These are phyloP conservation scores for Ptyas mucosa DNA, from an alignment of 2,113 vertebrate genomes.

Conservation along the genomic window DNA sequence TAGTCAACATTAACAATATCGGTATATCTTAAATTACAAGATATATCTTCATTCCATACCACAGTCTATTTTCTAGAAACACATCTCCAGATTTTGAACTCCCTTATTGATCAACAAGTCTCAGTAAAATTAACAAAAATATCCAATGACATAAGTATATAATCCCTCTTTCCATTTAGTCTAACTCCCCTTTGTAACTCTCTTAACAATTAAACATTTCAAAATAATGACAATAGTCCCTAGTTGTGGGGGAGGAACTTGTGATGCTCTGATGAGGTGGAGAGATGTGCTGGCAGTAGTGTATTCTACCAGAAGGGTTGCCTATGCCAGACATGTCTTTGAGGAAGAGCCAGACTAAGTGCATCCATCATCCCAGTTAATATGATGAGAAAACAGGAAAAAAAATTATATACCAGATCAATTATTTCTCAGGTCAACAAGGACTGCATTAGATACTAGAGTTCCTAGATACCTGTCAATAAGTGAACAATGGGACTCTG, in stretches of 20 bases:
- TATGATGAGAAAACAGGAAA: background rate
- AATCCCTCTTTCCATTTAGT: background rate
- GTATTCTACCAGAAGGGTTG: background rate
- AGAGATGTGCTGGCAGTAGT: background rate
- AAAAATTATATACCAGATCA: background rate
- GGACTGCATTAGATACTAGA: background rate
- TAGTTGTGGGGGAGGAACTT: background rate
- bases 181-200: background rate
- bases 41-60: no score
- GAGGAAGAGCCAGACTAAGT: background rate
- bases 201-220: background rate
- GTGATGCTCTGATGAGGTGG: background rate
- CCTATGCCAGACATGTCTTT: background rate
- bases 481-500: background rate
- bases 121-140: background rate
- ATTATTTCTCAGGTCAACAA: background rate
- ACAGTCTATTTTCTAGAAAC: no score
- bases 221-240: background rate
- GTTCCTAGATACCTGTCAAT: no score
- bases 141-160: background rate
- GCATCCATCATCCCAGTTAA: background rate
- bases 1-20: no score
- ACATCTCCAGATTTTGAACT: background rate
- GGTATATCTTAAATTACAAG: no score
- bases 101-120: background rate